Evolutionary conservation across 2,888 invertebrate genomes (phyloP).

Genomic region (Monopis laevigella): DNA sequence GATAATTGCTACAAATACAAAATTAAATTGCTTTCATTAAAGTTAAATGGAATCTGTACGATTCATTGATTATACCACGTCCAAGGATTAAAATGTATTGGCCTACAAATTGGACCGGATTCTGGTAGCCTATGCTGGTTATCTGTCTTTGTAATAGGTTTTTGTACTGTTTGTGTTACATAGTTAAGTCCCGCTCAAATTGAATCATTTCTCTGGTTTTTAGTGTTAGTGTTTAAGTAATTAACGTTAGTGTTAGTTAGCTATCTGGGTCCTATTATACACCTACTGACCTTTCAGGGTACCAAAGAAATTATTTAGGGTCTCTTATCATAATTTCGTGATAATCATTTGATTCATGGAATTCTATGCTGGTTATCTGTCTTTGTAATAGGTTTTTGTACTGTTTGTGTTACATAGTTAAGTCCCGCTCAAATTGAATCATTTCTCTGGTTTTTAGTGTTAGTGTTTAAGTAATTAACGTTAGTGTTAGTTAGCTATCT

Average conservation of each 20-base stretch:
- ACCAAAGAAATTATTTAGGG: no score
- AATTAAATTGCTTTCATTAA: constrained; percentile 1
- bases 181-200: constrained; percentile 10
- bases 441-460: no score
- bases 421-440: constrained; percentile 14
- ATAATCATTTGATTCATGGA: no score
- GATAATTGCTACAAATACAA: neutral
- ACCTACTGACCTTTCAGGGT: no score
- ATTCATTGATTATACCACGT: constrained; percentile 35
- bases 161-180: constrained; percentile 18
- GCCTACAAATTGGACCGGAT: constrained; percentile 47
- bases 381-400: constrained; percentile 49
- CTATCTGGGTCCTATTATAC: no score
- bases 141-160: constrained; percentile 58
- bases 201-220: no score
- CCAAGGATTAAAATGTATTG: constrained; percentile 52
- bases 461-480: no score
- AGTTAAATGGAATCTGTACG: constrained; percentile 24
- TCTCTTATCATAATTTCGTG: no score
- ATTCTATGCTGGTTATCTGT: constrained; percentile 38
- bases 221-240: no score
- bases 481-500: no score
- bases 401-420: constrained; percentile 3
- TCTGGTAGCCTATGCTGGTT: constrained; percentile 32
- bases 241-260: no score